These are phyloP conservation scores for Atethmia centrago DNA, from an alignment of 2,888 invertebrate genomes.

Conservation along the genomic window DNA sequence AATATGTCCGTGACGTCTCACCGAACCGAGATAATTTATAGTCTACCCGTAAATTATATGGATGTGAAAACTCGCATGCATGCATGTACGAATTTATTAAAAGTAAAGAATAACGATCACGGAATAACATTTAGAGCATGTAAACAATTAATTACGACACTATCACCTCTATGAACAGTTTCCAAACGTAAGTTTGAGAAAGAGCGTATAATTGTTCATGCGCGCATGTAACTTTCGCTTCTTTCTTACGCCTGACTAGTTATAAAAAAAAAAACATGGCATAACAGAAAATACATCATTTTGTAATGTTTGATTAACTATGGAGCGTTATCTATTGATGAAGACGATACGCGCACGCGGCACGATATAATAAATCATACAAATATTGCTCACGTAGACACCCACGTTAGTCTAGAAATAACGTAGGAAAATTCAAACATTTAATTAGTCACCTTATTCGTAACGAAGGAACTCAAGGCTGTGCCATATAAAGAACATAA, in stretches of 20 bases:
- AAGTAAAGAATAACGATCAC: constrained; percentile 65
- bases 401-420: constrained; percentile 83
- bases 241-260: constrained; percentile 75
- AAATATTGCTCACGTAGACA: constrained; percentile 76
- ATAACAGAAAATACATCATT: constrained; percentile 61
- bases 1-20: not conserved
- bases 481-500: constrained; percentile 84
- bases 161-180: constrained; percentile 65
- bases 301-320: constrained; percentile 65
- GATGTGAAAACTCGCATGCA: constrained; percentile 11
- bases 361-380: constrained; percentile 67
- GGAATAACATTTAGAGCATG: constrained; percentile 64
- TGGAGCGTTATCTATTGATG: constrained; percentile 52
- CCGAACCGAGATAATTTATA: not conserved
- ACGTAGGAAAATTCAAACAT: constrained; percentile 86
- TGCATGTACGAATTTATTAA: constrained; percentile 60
- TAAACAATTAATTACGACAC: constrained; percentile 65
- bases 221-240: constrained; percentile 81
- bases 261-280: constrained; percentile 66
- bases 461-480: constrained; percentile 85
- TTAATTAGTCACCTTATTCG: constrained; percentile 87
- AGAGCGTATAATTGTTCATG: constrained; percentile 72
- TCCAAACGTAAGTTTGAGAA: constrained; percentile 75
- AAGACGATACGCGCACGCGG: constrained; percentile 62
- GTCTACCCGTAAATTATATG: constrained; percentile 13